Conservation (phyloP, 2,888 invertebrate species). For the Eurytoma adleriae region DNA sequence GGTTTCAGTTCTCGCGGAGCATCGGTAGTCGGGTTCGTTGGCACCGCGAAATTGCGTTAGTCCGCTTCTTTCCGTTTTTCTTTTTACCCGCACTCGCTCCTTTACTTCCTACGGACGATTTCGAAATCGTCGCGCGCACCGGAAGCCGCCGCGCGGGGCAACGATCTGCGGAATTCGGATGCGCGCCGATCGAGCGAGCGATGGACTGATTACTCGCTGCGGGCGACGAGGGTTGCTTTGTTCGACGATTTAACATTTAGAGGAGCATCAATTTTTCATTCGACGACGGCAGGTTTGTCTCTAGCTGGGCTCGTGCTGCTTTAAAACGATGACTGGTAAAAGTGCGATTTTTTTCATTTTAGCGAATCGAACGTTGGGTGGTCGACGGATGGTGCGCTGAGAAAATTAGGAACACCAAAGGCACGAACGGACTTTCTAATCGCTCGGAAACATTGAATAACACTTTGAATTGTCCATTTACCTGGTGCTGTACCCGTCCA, state of each 20-base stretch:
- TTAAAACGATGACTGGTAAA: no score
- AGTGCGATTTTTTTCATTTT: no score
- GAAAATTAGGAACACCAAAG: conserved; percentile 23
- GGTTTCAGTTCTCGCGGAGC: conserved; percentile 2
- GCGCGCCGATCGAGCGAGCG: not conserved
- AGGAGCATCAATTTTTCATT: not conserved
- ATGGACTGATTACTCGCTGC: no score
- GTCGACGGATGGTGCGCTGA: not conserved
- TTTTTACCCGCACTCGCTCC: not conserved
- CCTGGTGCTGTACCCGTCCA: conserved; percentile 63
- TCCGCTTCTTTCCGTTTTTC: not conserved
- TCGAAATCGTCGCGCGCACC: conserved; percentile 5
- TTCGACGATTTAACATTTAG: not conserved
- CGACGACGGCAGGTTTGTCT: not conserved
- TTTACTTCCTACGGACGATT: not conserved
- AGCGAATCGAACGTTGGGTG: conserved; percentile 6
- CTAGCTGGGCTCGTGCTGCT: no score
- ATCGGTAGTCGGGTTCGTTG: conserved; percentile 39
- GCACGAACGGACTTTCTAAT: conserved; percentile 29
- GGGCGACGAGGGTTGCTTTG: no score
- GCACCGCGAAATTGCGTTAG: not conserved
- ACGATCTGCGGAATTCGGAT: not conserved
- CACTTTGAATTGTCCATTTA: conserved; percentile 58
- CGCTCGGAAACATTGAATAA: conserved; percentile 34
- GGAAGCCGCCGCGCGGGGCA: not conserved